Evolutionary conservation across 2,113 vertebrate species (phyloP).

Genomic region (Panurus biarmicus): DNA sequence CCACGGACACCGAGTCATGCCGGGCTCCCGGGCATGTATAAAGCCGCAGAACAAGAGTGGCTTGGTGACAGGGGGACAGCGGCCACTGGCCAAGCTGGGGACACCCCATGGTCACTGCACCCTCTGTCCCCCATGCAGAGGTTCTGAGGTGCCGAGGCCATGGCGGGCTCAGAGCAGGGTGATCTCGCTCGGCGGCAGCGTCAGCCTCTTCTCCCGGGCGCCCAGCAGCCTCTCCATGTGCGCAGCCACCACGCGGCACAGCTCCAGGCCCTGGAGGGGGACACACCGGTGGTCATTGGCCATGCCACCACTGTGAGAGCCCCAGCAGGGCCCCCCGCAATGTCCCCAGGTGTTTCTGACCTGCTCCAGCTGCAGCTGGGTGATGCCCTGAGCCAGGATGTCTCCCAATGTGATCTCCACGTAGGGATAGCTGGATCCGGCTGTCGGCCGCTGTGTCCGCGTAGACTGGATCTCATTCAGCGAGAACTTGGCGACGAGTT

Average conservation of each 20-base stretch:
- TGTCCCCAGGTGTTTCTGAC: slow-evolving; percentile 28
- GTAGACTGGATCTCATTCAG: slow-evolving; percentile 92
- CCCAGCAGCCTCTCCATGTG: slow-evolving; percentile 89
- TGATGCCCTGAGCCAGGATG: slow-evolving; percentile 80
- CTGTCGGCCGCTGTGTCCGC: slow-evolving; percentile 82
- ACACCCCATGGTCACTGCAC: background rate
- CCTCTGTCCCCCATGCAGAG: background rate
- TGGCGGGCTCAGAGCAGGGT: slow-evolving; percentile 78
- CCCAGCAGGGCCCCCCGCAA: rapidly evolving
- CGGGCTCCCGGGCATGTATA: background rate
- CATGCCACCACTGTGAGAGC: rapidly evolving
- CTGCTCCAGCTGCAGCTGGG: slow-evolving; percentile 94
- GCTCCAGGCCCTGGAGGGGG: slow-evolving; percentile 82
- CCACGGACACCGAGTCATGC: background rate
- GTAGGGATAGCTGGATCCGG: slow-evolving; percentile 89
- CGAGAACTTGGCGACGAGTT: slow-evolving; percentile 81
- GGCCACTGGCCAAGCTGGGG: background rate
- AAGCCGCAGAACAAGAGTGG: background rate
- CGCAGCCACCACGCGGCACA: slow-evolving; percentile 88
- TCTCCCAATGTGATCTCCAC: slow-evolving; percentile 90
- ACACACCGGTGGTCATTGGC: rapidly evolving
- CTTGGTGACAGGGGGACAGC: background rate
- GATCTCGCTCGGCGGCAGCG: slow-evolving; percentile 94
- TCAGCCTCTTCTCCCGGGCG: slow-evolving; percentile 87
- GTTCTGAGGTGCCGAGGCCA: background rate